Percentiles rank a stretch among this genome's conserved stretches.
phyloP scores from a whole-genome alignment of 2,888 invertebrate genomes.

The Oxyteleia sp. region DNA sequence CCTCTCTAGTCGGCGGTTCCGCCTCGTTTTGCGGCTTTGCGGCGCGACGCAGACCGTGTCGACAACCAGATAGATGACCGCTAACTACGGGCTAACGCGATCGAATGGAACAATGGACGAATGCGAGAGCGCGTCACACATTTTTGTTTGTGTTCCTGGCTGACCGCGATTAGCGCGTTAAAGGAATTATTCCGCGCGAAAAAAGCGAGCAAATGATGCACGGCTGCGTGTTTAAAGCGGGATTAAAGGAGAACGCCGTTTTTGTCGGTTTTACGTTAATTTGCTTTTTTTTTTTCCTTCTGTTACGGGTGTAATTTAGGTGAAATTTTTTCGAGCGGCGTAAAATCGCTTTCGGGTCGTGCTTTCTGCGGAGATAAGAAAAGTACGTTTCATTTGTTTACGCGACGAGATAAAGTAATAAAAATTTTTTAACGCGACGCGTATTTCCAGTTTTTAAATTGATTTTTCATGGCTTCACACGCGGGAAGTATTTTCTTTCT shows the following conservation, averaged over 20 bases:
- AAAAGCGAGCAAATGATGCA: too few relatives aligned
- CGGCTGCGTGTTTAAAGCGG: too few relatives aligned
- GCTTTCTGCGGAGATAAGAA: background rate
- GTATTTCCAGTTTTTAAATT: too few relatives aligned
- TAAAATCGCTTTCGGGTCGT: background rate
- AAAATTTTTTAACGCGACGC: too few relatives aligned
- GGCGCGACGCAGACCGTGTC: too few relatives aligned
- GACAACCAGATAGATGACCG: constrained; percentile 76
- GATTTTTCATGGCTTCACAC: too few relatives aligned
- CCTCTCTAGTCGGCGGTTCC: too few relatives aligned
- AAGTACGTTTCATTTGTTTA: constrained; percentile 7
- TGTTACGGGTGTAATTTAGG: background rate
- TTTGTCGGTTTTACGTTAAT: too few relatives aligned
- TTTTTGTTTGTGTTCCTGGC: constrained; percentile 37
- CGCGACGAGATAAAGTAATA: too few relatives aligned
- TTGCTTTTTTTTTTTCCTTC: background rate
- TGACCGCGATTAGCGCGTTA: constrained; percentile 17
- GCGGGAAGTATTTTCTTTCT: too few relatives aligned
- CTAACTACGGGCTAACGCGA: constrained; percentile 80
- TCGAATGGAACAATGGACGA: constrained; percentile 78
- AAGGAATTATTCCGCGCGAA: constrained; percentile 21
- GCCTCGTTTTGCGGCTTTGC: too few relatives aligned
- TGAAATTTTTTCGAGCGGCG: constrained; percentile 4
- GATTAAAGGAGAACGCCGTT: too few relatives aligned
- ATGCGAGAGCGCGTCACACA: constrained; percentile 25